These are phyloP conservation scores for Perognathus longimembris DNA, from an alignment of 2,113 vertebrate species.

Conservation along the genomic window DNA sequence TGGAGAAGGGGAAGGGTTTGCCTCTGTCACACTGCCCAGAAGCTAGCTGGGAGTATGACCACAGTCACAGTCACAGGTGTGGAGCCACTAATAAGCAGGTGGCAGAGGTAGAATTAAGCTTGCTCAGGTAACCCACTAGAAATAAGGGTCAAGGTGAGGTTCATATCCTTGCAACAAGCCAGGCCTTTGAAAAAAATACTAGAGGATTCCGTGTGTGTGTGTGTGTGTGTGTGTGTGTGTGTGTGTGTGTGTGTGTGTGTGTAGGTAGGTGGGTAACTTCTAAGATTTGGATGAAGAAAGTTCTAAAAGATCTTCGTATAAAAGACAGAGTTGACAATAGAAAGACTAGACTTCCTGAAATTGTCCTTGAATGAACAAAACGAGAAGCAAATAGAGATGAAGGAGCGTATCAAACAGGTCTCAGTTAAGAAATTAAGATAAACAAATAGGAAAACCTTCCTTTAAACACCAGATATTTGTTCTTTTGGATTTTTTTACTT, in stretches of 20 bases:
- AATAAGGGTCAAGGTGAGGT: neutral
- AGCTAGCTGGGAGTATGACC: neutral
- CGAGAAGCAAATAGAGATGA: neutral
- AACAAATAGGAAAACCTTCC: neutral
- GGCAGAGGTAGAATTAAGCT: neutral
- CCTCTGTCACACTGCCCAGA: neutral
- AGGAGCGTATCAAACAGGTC: neutral
- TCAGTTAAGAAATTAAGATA: neutral
- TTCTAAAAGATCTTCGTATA: neutral
- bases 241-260: neutral
- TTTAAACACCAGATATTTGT: neutral
- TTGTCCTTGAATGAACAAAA: neutral
- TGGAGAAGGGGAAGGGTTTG: neutral
- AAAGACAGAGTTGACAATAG: neutral
- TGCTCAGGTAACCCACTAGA: neutral
- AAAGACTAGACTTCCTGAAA: neutral
- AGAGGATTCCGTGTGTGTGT: neutral
- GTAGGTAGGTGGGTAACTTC: neutral
- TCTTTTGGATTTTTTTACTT: neutral
- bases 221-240: neutral
- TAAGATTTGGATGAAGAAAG: neutral
- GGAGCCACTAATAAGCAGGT: conserved; percentile 19
- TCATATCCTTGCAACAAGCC: neutral
- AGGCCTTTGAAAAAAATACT: neutral
- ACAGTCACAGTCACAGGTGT: neutral